Evolutionary conservation across 1,140 invertebrate genomes (phyloP).

Genomic region (Wasmannia auropunctata): DNA sequence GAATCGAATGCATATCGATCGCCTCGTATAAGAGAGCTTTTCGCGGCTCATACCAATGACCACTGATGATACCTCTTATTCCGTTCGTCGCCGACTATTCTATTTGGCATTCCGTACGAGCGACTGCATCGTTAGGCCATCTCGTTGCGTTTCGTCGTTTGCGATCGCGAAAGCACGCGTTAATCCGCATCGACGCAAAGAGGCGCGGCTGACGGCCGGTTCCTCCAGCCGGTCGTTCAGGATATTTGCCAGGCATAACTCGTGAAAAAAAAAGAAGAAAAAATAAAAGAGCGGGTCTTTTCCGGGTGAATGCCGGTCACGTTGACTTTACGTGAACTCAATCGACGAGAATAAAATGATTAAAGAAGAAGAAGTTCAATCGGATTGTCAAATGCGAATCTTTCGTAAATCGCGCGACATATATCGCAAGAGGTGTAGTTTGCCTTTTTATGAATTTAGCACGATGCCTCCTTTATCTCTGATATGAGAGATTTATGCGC

Average conservation of each 20-base stretch:
- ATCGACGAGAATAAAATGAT: conserved; percentile 17
- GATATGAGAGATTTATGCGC: background rate
- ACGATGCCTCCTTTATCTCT: background rate
- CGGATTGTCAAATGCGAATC: background rate
- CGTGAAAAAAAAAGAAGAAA: conserved; percentile 4
- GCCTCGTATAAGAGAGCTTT: background rate
- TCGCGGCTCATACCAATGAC: background rate
- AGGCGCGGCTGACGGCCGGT: conserved; percentile 3
- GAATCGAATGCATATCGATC: background rate
- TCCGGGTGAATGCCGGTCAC: conserved; percentile 32
- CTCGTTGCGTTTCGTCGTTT: conserved; percentile 16
- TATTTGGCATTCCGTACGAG: conserved; percentile 28
- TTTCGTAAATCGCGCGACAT: background rate
- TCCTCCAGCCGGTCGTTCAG: conserved; percentile 22
- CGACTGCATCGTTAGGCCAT: conserved; percentile 7
- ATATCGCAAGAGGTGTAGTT: background rate
- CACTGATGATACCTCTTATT: conserved; percentile 16
- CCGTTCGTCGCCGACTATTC: background rate
- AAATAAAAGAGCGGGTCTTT: conserved; percentile 2
- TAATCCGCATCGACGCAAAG: background rate
- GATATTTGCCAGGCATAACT: conserved; percentile 20
- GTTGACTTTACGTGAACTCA: background rate
- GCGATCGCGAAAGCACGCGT: conserved; percentile 1
- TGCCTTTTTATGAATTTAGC: background rate
- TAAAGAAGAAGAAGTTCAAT: background rate